Evolutionary conservation across 2,888 invertebrate species (phyloP), one percentile per base, ranked within the genome.

Genomic region (Ernsta delagoae): DNA sequence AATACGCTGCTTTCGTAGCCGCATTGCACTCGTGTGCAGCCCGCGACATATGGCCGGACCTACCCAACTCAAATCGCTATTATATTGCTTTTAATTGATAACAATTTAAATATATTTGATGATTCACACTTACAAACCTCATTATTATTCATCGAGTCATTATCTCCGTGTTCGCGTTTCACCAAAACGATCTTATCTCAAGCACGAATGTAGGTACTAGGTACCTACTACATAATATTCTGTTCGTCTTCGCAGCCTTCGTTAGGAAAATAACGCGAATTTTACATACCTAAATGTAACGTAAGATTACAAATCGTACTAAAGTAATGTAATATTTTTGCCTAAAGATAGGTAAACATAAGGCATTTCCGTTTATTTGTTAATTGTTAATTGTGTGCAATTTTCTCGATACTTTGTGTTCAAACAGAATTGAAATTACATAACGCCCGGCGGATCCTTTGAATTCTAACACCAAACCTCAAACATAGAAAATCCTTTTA

Each of bases 71-170:
- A 88, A 90, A 93, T 92, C 92, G 92, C 90, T 91, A 92, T 92
- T 93, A 92, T 92, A 93, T 92, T 93, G 90, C 92, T 92, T 93
- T 93, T 93, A 92, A 93, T 93, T 93, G 93, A 93, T 93, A 93
- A 93, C 93, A 93, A 93, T 93, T 92, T 92, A 93, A 92, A 93
- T 92, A 92, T 91, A 93, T 93, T 93, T 92, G 92, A 90, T 93
- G 93, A 92, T 93, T 93, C 93, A 93, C 93, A 93, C 93, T 92
- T 92, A 90, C 88, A 80, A 81, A 85, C 79, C 89, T 92, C 87
- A 91, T 92, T 91, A 90, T 87, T 92, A 93, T 92, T 93, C 93
- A 92, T 93, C 92, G 92, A 86, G 88, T 88, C 86, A 90, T 93
- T 91, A 92, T 92, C 90, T 88, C 78, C 80, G 80, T 89, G 91